These are phyloP conservation scores for Columba janthina DNA, from an alignment of 2,113 vertebrate species.

Conservation along the genomic window DNA sequence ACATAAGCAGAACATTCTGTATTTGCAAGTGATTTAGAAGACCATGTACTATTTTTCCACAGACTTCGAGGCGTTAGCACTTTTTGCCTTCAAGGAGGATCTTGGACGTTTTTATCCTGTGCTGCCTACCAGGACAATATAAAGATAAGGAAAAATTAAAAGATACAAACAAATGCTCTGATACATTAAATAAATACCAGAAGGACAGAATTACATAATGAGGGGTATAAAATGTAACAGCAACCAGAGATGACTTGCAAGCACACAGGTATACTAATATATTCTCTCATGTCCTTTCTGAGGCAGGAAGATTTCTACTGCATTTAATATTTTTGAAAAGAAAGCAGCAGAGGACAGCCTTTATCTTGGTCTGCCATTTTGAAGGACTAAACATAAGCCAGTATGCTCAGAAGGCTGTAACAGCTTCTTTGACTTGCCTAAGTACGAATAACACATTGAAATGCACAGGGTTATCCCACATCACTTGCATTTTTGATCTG, in stretches of 20 bases:
- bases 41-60: neutral
- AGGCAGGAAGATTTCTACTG: neutral
- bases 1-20: neutral
- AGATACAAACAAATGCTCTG: neutral
- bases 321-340: neutral
- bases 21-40: neutral
- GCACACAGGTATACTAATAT: neutral
- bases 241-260: neutral
- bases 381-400: neutral
- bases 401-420: neutral
- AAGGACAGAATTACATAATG: neutral
- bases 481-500: neutral
- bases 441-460: constrained; percentile 24
- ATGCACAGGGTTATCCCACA: constrained; percentile 21
- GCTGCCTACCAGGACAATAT: neutral
- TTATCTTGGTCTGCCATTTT: neutral
- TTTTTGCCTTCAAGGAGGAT: neutral
- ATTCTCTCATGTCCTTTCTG: neutral
- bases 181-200: neutral
- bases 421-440: constrained; percentile 10
- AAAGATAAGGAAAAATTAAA: neutral
- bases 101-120: neutral
- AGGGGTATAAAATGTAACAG: neutral
- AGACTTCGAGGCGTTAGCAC: neutral
- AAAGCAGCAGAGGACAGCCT: neutral